Evolutionary conservation across 2,113 vertebrate genomes (phyloP).

Genomic region (Anthoscopus minutus): DNA sequence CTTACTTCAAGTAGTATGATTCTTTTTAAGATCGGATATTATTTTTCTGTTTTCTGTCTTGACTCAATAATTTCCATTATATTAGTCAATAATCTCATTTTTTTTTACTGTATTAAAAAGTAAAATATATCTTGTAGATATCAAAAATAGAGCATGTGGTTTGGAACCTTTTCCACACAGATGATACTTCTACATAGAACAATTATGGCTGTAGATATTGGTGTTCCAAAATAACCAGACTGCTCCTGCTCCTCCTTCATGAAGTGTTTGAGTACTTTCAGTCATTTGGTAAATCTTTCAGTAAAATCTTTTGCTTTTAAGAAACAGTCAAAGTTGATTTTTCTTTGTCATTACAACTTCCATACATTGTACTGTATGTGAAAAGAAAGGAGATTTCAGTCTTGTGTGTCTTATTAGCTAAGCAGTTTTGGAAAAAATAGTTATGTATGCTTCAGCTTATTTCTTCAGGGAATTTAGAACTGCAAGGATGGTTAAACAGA

Average conservation of each 20-base stretch:
- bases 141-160: neutral
- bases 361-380: neutral
- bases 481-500: neutral
- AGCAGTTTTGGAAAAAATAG: neutral
- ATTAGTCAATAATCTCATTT: neutral
- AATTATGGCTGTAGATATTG: neutral
- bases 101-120: neutral
- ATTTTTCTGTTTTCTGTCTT: neutral
- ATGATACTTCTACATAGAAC: neutral
- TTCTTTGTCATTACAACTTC: neutral
- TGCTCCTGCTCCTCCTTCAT: neutral
- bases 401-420: neutral
- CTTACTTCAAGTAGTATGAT: neutral
- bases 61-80: neutral
- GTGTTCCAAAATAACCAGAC: neutral
- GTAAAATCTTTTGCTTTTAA: neutral
- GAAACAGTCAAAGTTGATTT: neutral
- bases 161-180: neutral
- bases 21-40: neutral
- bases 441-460: neutral
- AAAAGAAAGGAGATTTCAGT: neutral
- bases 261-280: neutral
- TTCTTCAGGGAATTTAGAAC: neutral
- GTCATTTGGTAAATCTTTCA: neutral
- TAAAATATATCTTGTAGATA: neutral